Evolutionary conservation across 37 sponge, comb jelly and placozoan species (phyloP).

Genomic region (Chondrilla cf. caribensis): DNA sequence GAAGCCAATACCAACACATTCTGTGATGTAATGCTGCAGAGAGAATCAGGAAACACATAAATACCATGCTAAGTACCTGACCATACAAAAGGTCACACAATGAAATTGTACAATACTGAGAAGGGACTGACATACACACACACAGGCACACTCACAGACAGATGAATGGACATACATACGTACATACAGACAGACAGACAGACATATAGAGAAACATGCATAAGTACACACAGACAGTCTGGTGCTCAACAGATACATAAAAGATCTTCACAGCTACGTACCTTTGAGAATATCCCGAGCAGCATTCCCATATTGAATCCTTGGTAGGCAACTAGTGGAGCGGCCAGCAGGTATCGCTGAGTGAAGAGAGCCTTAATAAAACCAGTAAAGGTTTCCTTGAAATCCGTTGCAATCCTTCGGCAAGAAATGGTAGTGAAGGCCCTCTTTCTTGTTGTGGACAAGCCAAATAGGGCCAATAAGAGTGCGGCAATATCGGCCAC

Average conservation of each 20-base stretch:
- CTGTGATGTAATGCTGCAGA: slow-evolving; percentile 9
- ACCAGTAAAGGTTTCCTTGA: neutral
- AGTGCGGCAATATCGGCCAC: neutral
- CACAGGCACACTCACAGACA: neutral
- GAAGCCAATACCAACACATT: slow-evolving; percentile 50
- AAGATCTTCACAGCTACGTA: neutral
- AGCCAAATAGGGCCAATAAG: neutral
- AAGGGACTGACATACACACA: slow-evolving; percentile 1
- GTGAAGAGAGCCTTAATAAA: neutral
- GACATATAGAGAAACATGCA: neutral
- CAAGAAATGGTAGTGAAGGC: neutral
- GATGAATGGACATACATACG: neutral
- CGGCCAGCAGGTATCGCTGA: neutral
- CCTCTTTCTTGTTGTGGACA: neutral
- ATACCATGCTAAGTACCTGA: too few relatives aligned
- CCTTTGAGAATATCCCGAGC: neutral
- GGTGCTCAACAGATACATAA: neutral
- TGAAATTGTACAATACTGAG: too few relatives aligned
- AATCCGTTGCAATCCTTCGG: neutral
- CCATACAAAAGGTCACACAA: too few relatives aligned
- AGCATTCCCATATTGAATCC: slow-evolving; percentile 11
- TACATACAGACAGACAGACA: neutral
- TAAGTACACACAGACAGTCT: too few relatives aligned
- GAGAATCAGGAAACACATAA: neutral
- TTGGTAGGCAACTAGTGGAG: neutral